These are phyloP conservation scores for Microhierax caerulescens DNA, from an alignment of 2,797 vertebrate species.

Conservation along the genomic window DNA sequence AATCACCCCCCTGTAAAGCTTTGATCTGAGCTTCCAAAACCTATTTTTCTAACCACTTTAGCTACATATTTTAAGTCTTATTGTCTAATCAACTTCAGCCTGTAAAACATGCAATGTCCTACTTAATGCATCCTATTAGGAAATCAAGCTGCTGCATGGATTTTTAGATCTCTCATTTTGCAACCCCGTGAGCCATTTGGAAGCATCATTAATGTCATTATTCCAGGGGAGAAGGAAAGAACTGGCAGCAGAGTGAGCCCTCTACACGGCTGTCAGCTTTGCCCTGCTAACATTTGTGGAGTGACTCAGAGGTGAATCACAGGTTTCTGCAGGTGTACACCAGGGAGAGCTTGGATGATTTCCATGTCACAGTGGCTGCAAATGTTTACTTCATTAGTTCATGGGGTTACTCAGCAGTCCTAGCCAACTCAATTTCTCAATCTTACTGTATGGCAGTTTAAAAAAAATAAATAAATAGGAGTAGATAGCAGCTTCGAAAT, in stretches of 20 bases:
- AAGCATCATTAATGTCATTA: constrained; percentile 78
- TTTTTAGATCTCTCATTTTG: constrained; percentile 73
- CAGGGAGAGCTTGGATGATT: constrained; percentile 75
- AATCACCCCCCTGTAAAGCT: constrained; percentile 79
- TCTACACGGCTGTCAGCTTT: constrained; percentile 64
- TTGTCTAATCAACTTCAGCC: constrained; percentile 74
- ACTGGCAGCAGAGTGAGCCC: constrained; percentile 68
- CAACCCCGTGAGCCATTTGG: constrained; percentile 73
- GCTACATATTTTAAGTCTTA: constrained; percentile 77
- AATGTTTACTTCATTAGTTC: constrained; percentile 83
- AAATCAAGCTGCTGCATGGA: constrained; percentile 72
- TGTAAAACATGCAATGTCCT: constrained; percentile 77
- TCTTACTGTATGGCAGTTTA: constrained; percentile 46
- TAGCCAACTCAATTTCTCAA: constrained; percentile 72
- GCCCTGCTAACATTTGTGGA: constrained; percentile 72
- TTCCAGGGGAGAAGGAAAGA: constrained; percentile 69
- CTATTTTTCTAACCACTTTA: constrained; percentile 75
- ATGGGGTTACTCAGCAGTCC: constrained; percentile 76
- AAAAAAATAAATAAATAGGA: background rate
- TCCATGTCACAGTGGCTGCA: constrained; percentile 76
- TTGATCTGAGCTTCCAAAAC: constrained; percentile 79
- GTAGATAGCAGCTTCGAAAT: constrained; percentile 20
- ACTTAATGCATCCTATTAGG: constrained; percentile 77
- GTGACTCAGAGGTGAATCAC: constrained; percentile 85
- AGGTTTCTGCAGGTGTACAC: constrained; percentile 81